Evolutionary conservation across 2,797 vertebrate genomes (phyloP), one percentile per base, ranked within the genome.

Genomic region (Acanthurus leucopareius): DNA sequence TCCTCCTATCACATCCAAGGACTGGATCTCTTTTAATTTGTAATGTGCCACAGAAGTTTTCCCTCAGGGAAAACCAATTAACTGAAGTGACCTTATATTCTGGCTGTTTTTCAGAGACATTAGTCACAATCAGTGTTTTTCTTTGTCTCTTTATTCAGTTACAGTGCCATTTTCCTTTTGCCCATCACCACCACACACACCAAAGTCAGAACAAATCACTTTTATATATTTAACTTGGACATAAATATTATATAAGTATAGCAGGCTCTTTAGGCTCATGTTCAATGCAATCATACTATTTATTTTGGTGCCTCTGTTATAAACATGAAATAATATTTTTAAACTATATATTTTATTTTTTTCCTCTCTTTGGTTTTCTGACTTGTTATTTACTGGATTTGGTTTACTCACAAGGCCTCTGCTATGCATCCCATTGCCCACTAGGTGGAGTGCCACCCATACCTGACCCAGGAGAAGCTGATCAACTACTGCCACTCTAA

Each of bases 371-470:
- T 40, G 40, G 6, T 8, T 40, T 6, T 40, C 10, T 7, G 2
- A 7, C 42, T 17, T 25, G n/a, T 2, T 25, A 9, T 67, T 38
- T 48, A 20, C 32, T 47, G 3, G 5, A 3, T 28, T 10, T 15
- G 61, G 19, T 40, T 69, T 15, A 14, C 5, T 17, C 2, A 48
- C 47, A 48, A 13, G 10, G 40, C 17, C 28, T 45, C 11, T 38
- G 49, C 13, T 45, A 0, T 11, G 19, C n/a, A 22, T 45, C 25
- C 25, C 2, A 45, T 80, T 54, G 70, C 16, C 11, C 38, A 45
- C n/a, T 75, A 99, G 97, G 79, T 98, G 8, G 97, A 98, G 86
- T 96, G 96, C 86, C 97, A 98, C 71, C 97, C 97, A 0, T 98
- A 97, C 86, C 93, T 98, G 57, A 88, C 89, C 58, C 98, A 98